A percentile compares a stretch with the other conserved stretches of the same genome.
Conservation (phyloP, 2,797 vertebrate genomes). For the Distichodus sexfasciatus region DNA sequence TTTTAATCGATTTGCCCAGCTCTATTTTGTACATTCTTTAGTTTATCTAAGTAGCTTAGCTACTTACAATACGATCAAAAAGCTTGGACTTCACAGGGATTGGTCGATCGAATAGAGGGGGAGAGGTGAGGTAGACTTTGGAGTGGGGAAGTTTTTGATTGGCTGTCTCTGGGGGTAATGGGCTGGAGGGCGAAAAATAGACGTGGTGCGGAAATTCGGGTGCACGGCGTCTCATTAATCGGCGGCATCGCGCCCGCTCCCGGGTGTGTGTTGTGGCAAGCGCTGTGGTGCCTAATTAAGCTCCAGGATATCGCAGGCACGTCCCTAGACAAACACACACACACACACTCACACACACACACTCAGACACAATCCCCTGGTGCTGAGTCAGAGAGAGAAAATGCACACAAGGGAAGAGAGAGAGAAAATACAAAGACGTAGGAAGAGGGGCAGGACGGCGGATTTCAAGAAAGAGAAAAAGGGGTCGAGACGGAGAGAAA, state of each 20-base stretch:
- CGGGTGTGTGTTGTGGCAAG: slow-evolving; percentile 64
- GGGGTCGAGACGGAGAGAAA: slow-evolving; percentile 10
- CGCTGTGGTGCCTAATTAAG: slow-evolving; percentile 77
- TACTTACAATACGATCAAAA: slow-evolving; percentile 33
- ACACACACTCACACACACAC: slow-evolving; percentile 62
- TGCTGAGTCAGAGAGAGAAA: slow-evolving; percentile 51
- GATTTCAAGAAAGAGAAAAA: background rate
- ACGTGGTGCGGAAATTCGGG: slow-evolving; percentile 65
- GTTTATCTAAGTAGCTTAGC: slow-evolving; percentile 3
- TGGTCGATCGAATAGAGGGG: background rate
- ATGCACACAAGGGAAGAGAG: slow-evolving; percentile 15
- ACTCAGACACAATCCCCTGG: slow-evolving; percentile 52
- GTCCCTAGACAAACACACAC: slow-evolving; percentile 60
- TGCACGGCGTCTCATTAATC: slow-evolving; percentile 76
- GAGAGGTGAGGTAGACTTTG: too few species aligned
- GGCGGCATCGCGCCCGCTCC: slow-evolving; percentile 64
- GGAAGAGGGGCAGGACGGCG: slow-evolving; percentile 28
- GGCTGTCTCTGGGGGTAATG: slow-evolving; percentile 27
- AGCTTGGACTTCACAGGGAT: slow-evolving; percentile 15
- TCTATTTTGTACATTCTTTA: too few species aligned
- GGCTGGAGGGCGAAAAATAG: slow-evolving; percentile 31
- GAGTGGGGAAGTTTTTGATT: slow-evolving; percentile 31
- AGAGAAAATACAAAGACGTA: slow-evolving; percentile 23
- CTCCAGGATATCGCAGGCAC: slow-evolving; percentile 72
- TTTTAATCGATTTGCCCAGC: too few species aligned